Base-by-base conservation (phyloP, 1,140 invertebrate genomes). In the Hormaphis cornu region DNA sequence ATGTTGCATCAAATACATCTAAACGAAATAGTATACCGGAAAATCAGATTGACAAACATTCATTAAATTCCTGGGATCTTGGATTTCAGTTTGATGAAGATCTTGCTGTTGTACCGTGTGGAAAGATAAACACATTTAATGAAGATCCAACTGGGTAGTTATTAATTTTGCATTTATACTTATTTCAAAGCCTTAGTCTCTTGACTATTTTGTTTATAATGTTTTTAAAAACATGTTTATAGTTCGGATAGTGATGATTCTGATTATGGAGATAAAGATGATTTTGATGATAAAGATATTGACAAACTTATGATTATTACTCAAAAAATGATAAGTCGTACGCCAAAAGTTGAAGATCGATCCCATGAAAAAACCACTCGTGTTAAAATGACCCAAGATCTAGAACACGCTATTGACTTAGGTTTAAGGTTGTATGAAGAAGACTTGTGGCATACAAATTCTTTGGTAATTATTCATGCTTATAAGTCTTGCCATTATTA, bases 41-140 rank as follows among this genome's bases (percentile, higher is more conserved):
- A n/a, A 37, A 40, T 58, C 76, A 78, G 4, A 76, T 75, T 56
- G 61, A 66, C 35, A 63, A 1, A 26, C 20, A 63, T 75, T 69
- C 59, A 30, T 30, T 26, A 20, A 63, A 26, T 63, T 48, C 59
- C 12, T 50, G 44, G 24, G 94, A 97, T 77, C 79, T 97, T 69
- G 91, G 96, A 78, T 98, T 98, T 81, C 89, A 95, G 80, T 95
- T 98, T 80, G 95, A 98, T 77, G 94, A 97, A 80, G 95, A 98
- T 78, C 80, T 96, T 40, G 89, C 93, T 72, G 82, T 70, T 81
- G 83, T 85, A 20, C 85, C 87, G 22, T 83, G 82, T 70, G 87
- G 84, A 75, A 85, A 89, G 72, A 84, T 88, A 69, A 92, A 95
- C 80, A 89, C 87, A 52, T 95, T 95, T 76, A 89, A 88, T 18